Evolutionary conservation across 2,113 vertebrate species (phyloP).

Genomic region (Corydoras sp.): DNA sequence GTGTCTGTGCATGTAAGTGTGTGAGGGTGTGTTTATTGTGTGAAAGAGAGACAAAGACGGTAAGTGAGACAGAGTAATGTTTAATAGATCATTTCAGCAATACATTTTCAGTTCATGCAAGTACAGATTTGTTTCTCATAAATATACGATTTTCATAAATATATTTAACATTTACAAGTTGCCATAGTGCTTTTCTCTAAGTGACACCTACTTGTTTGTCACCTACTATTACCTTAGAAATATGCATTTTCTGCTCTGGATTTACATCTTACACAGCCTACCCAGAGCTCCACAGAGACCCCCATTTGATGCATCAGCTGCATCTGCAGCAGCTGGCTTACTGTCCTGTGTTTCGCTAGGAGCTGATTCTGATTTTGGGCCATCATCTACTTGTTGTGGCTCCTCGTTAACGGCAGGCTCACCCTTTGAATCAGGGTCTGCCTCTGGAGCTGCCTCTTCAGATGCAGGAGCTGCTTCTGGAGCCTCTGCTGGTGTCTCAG

Average conservation of each 20-base stretch:
- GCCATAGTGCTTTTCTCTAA: neutral
- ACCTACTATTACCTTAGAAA: constrained; percentile 9
- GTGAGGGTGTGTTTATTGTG: constrained; percentile 11
- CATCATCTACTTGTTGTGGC: constrained; percentile 2
- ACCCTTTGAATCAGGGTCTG: neutral
- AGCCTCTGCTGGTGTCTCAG: neutral
- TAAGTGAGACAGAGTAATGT: constrained; percentile 19
- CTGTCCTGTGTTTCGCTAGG: constrained; percentile 15
- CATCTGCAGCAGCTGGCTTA: neutral
- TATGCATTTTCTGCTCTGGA: constrained; percentile 4
- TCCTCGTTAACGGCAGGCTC: constrained; percentile 21
- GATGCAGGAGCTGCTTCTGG: neutral
- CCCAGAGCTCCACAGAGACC: constrained; percentile 22
- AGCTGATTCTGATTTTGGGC: constrained; percentile 18
- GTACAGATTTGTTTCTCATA: constrained; percentile 12
- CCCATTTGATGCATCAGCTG: constrained; percentile 15
- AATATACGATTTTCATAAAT: constrained; percentile 9
- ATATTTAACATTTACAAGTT: constrained; percentile 5
- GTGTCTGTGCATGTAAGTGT: constrained; percentile 19
- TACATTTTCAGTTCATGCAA: constrained; percentile 18
- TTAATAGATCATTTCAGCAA: constrained; percentile 24
- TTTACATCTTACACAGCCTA: constrained; percentile 26
- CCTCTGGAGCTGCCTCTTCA: neutral
- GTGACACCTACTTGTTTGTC: constrained; percentile 17
- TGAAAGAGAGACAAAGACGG: constrained; percentile 22